Percentiles rank a stretch among this genome's conserved stretches.
phyloP scores from a whole-genome alignment of 2,113 vertebrate genomes.

The Tursiops truncatus region DNA sequence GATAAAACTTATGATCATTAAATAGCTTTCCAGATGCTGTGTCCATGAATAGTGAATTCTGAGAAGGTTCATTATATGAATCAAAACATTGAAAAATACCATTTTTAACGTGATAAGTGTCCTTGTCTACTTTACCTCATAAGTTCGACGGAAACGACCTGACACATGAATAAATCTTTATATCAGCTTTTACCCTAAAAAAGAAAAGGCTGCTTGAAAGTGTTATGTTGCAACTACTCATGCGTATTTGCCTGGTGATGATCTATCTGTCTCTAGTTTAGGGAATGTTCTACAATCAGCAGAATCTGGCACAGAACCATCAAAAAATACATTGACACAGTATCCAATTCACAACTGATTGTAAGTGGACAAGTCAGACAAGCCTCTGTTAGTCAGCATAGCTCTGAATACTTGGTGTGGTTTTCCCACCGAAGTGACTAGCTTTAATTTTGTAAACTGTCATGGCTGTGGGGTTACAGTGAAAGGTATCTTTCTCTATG shows the following conservation, averaged over 20 bases:
- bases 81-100: constrained; percentile 32
- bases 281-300: background rate
- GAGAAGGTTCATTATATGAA: constrained; percentile 16
- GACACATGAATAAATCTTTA: constrained; percentile 39
- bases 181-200: constrained; percentile 16
- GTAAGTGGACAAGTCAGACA: background rate
- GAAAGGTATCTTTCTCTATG: background rate
- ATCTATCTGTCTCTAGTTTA: background rate
- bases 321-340: background rate
- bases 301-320: background rate
- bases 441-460: background rate
- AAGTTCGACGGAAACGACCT: constrained; percentile 39
- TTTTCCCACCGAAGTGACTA: background rate
- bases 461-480: background rate
- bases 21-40: background rate
- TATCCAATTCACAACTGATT: background rate
- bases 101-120: constrained; percentile 36
- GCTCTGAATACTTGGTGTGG: background rate
- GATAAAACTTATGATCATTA: constrained; percentile 32
- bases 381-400: background rate
- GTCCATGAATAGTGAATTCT: background rate
- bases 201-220: constrained; percentile 18
- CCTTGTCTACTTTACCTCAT: background rate
- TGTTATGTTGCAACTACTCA: background rate
- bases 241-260: background rate